Evolutionary conservation across 1,140 invertebrate genomes (phyloP).

Genomic region (Babylonia areolata): DNA sequence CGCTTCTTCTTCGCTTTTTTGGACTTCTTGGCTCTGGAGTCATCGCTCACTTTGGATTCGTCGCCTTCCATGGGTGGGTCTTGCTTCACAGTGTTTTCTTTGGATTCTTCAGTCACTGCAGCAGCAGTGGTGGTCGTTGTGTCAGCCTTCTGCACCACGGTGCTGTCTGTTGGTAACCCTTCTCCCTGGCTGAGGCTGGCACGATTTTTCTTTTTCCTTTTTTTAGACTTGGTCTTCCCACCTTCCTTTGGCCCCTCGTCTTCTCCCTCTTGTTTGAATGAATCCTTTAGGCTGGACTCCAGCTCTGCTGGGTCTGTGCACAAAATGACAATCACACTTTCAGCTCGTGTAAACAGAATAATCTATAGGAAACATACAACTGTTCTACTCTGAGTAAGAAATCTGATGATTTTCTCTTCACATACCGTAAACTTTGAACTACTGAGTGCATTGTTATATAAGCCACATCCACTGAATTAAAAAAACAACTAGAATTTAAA

Average conservation of each 20-base stretch:
- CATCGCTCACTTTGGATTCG: background rate
- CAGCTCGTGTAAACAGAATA: no score
- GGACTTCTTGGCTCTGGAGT: background rate
- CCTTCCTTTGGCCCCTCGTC: background rate
- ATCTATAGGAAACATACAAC: no score
- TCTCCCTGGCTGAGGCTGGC: background rate
- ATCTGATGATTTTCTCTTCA: no score
- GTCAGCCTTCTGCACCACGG: background rate
- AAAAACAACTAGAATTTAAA: no score
- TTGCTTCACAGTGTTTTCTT: background rate
- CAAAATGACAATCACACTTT: background rate
- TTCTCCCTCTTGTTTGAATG: background rate
- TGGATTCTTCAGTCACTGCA: background rate
- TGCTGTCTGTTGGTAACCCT: background rate
- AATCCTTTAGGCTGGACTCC: background rate
- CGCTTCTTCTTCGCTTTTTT: constrained; percentile 24
- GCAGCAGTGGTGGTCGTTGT: background rate
- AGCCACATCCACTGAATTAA: no score
- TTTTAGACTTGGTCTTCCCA: background rate
- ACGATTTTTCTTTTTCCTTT: constrained; percentile 1
- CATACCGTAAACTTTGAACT: no score
- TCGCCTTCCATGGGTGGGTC: background rate
- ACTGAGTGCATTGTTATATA: no score
- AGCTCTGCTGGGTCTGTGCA: background rate
- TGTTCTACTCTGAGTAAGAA: no score